Base-by-base conservation (phyloP, 2,113 vertebrate species). In the Caranx ignobilis region DNA sequence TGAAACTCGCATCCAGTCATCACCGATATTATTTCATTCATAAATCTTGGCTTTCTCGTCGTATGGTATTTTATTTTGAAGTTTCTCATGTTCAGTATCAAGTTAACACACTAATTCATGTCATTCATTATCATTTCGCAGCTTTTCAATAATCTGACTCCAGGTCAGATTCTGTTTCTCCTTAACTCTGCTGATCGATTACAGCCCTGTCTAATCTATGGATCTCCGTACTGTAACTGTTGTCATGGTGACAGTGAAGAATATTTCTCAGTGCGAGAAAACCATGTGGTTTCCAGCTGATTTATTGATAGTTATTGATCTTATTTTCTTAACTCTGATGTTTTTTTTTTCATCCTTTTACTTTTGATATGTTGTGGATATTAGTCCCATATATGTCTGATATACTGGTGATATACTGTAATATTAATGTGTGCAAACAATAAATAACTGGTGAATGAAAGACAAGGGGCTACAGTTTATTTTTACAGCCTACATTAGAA, bases 301-400 rank as follows among this genome's bases (percentile, higher is more conserved):
- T 75, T 71, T 83, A 71, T 89, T 86, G 81, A 90, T 77, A 83
- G 55, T 34, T 71, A 19, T 79, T 91, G 74, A 76, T 82, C 31
- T 88, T 87, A 81, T 87, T 84, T 84, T 87, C 60, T 79, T 62
- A 74, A 78, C n/a, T 63, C 26, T 71, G 39, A 41, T 10, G 8
- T 73, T 16, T 67, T 75, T n/a, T 81, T 89, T 84, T 87, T 65
- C 81, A 85, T 78, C 71, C 62, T 90, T 90, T 89, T 90, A 83
- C 61, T 92, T 47, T 91, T 92, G 77, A 92, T 93, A 91, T 88
- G 57, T 81, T 85, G 83, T 92, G 84, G 72, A 81, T 82, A 66
- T 63, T 70, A 26, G 55, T 87, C 79, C 52, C 52, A 18, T 82
- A 71, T 64, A 15, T 91, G 73, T 90, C 21, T 52, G 47, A 82